Evolutionary conservation across 2,113 vertebrate genomes (phyloP).

Genomic region (Phrynosoma blainvillii): DNA sequence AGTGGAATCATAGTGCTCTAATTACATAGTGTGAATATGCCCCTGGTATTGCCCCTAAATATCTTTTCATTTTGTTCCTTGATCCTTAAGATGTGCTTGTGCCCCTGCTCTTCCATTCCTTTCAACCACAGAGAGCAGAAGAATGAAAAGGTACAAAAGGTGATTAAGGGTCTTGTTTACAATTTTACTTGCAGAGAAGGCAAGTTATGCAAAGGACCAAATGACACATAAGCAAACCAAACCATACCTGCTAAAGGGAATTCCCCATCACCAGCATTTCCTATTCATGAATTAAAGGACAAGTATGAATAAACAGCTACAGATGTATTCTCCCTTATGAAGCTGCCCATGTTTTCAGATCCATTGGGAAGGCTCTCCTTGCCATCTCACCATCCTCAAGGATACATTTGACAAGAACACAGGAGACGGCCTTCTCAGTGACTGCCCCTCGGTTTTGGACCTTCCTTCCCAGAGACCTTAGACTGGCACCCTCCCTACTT

Average conservation of each 20-base stretch:
- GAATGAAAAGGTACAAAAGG: slow-evolving; percentile 73
- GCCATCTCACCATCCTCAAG: too few species aligned
- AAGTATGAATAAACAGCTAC: neutral
- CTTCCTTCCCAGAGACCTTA: too few species aligned
- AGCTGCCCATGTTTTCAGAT: neutral
- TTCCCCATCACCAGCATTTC: neutral
- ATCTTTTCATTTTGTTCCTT: neutral
- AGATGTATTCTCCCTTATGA: neutral
- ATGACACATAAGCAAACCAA: slow-evolving; percentile 58
- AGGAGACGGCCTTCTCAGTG: too few species aligned
- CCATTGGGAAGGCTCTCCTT: too few species aligned
- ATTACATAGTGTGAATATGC: too few species aligned
- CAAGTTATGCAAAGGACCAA: slow-evolving; percentile 52
- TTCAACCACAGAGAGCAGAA: slow-evolving; percentile 22
- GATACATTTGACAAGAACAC: too few species aligned
- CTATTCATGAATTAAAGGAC: slow-evolving; percentile 41
- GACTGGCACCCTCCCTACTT: too few species aligned
- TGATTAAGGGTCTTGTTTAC: slow-evolving; percentile 70
- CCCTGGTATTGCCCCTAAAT: neutral
- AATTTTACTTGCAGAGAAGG: slow-evolving; percentile 25
- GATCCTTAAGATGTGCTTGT: neutral
- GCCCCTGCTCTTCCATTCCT: neutral
- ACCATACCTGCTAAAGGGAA: slow-evolving; percentile 45
- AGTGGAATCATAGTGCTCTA: too few species aligned
- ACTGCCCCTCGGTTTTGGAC: too few species aligned